Conservation (phyloP, 2,888 invertebrate species). For the Chrysolina americana region DNA sequence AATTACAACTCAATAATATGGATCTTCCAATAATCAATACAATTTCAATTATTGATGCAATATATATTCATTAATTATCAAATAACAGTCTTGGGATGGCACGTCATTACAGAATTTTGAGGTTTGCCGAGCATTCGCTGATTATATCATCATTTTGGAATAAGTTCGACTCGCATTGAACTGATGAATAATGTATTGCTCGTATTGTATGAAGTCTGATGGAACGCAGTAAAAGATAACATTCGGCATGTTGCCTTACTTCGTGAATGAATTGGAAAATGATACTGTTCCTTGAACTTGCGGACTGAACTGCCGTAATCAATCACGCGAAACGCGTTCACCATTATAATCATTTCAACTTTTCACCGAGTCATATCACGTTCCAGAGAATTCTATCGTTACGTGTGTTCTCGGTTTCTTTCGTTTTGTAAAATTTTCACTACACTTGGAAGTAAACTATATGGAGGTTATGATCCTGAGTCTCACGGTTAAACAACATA, state of each 20-base stretch:
- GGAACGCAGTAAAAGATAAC: background rate
- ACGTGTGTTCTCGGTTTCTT: background rate
- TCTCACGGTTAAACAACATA: too few species aligned
- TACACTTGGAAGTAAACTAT: background rate
- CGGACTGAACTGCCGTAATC: background rate
- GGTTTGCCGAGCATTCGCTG: background rate
- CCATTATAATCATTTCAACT: background rate
- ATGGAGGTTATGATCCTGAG: background rate
- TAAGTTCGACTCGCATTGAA: background rate
- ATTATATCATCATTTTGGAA: background rate
- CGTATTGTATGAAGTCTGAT: background rate
- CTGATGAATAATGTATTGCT: constrained; percentile 5
- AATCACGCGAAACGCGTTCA: background rate
- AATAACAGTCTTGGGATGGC: too few species aligned
- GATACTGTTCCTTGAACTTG: background rate
- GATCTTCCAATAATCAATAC: too few species aligned
- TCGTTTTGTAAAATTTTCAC: background rate
- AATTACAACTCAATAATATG: too few species aligned
- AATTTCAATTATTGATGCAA: too few species aligned
- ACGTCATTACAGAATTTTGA: too few species aligned
- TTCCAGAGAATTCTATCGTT: background rate
- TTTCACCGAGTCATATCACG: background rate
- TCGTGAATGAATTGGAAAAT: constrained; percentile 1
- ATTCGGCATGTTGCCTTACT: background rate
- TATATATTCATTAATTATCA: too few species aligned